Conservation (phyloP, 2,888 invertebrate genomes). For the Leucophora obtusa region DNA sequence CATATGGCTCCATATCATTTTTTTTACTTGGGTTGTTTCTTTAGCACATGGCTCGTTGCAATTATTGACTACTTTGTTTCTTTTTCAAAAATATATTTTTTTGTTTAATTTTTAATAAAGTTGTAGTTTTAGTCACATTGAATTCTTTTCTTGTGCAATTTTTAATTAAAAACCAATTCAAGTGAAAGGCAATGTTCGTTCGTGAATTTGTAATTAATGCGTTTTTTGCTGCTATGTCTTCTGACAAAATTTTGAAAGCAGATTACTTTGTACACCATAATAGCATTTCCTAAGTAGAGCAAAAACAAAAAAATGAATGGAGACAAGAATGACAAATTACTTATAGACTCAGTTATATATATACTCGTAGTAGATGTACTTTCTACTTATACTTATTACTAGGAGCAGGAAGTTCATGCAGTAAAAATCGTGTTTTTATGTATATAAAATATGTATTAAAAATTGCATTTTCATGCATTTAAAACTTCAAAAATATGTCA, state of each 20-base stretch:
- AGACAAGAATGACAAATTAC: constrained; percentile 49
- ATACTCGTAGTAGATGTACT: no score
- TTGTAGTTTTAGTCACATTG: constrained; percentile 18
- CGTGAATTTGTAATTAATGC: no score
- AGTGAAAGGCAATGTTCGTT: constrained; percentile 56
- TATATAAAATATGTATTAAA: no score
- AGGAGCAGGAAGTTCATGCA: no score
- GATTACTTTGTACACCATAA: neutral
- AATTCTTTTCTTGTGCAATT: constrained; percentile 46
- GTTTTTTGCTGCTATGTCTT: no score
- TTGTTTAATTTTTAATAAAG: neutral
- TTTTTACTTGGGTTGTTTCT: no score
- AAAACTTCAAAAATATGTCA: no score
- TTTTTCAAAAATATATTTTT: neutral
- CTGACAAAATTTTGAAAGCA: constrained; percentile 37
- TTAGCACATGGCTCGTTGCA: no score
- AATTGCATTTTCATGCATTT: no score
- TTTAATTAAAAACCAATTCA: constrained; percentile 62
- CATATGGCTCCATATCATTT: no score
- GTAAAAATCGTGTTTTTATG: no score
- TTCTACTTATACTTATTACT: no score
- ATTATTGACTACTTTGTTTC: neutral
- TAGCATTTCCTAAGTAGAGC: constrained; percentile 27
- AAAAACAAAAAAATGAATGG: constrained; percentile 14
- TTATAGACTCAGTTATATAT: constrained; percentile 9